Evolutionary conservation across 2,888 invertebrate species (phyloP), one percentile per base, ranked within the genome.

Genomic region (Chelonus formosanus): DNA sequence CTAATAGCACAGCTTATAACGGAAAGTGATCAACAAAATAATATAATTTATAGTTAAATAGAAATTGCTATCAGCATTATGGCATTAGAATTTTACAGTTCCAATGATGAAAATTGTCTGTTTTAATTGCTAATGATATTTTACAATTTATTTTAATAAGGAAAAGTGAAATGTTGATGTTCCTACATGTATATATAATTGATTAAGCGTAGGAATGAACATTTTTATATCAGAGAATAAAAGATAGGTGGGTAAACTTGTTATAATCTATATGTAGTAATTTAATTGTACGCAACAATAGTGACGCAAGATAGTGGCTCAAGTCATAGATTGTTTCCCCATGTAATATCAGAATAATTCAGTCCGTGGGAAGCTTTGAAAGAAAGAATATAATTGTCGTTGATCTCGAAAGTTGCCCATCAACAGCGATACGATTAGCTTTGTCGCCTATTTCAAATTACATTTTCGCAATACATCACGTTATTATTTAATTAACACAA

Each of bases 371-470:
- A 43, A 55, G 53, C 32, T 34, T 56, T 52, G 34, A 53, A 4
- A 43, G 60, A 35, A 57, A 34, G 34, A 56, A 20, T n/a, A 45
- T 55, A 61, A 35, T 67, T 61, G 60, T 67, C 62, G 56, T 60
- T 45, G 48, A 70, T 64, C 68, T 59, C 66, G 62, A 59, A 69
- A 71, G 63, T 65, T 55, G 53, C 63, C 50, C 62, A 67, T 67
- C 65, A 55, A 44, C 56, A 43, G 56, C 34, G 52, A 65, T 61
- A 60, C 48, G 31, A 32, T 20, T 31, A 20, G 20, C 20, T 10
- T 43, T n/a, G 54, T 65, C 65, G 47, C 54, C 59, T 47, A 54
- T 36, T 54, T 59, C 35, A 44, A 65, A 59, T 65, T 59, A 59
- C 53, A 35, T 34, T 58, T 47, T 65, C 45, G 59, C 65, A 65